phyloP scores from a whole-genome alignment of 2,888 invertebrate genomes.

The Brachynemurus nebulosus region DNA sequence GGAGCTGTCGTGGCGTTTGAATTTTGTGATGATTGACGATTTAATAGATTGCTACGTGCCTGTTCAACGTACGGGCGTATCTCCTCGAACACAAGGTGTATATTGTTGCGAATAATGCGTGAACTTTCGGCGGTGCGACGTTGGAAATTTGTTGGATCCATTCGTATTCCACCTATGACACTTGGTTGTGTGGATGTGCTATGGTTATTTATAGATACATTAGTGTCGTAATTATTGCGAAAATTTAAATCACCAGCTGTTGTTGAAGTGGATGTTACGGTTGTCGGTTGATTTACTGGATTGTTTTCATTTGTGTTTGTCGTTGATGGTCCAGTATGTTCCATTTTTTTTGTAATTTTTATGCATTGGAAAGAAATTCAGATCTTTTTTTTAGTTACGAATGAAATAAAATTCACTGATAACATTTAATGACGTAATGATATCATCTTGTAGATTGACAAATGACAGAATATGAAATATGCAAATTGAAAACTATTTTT shows the following conservation, averaged over 20 bases:
- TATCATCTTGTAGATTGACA: no score
- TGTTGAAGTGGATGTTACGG: neutral
- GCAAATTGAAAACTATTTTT: no score
- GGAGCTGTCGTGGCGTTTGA: constrained; percentile 2
- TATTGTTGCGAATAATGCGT: constrained; percentile 26
- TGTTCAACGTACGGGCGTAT: constrained; percentile 51
- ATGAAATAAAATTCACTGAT: neutral
- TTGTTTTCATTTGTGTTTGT: no score
- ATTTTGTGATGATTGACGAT: constrained; percentile 10
- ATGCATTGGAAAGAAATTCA: no score
- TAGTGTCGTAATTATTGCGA: neutral
- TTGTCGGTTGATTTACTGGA: neutral
- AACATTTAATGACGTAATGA: no score
- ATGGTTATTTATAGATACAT: neutral
- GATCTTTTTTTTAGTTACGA: neutral
- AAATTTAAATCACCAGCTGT: neutral
- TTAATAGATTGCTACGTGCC: no score
- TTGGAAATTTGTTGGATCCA: constrained; percentile 14
- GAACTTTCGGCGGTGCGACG: constrained; percentile 28
- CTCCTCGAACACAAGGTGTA: constrained; percentile 38
- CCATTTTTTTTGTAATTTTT: no score
- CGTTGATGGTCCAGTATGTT: neutral
- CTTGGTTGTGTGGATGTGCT: neutral
- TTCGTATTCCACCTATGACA: neutral
- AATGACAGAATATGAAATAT: no score